Evolutionary conservation across 1,140 invertebrate species (phyloP), one percentile per base, ranked within the genome.

Genomic region (Micrasema minimum): DNA sequence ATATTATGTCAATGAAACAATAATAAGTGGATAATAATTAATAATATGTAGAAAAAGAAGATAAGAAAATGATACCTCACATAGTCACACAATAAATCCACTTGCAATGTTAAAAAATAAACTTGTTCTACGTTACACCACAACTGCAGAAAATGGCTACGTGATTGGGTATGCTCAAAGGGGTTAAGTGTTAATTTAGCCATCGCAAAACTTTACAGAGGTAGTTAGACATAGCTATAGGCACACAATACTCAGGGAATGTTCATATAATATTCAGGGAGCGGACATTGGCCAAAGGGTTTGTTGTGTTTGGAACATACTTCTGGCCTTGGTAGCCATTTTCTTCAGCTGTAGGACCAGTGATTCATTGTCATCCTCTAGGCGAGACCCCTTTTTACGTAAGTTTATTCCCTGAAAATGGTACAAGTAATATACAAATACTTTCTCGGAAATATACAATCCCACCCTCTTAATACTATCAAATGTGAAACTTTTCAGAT

Each of bases 281-380:
- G 20, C 14, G 22, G 50, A 45, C 4, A 35, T 20, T 45, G 66
- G 66, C 51, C 18, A 59, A 59, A 14, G 41, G 31, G 16, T 1
- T 46, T 59, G 6, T 23, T 46, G 45, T 68, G n/a, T 70, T 38
- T 16, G 62, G 78, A 79, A 84, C 88, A 82, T 91, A 91, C 90
- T 91, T 90, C 88, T 90, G 82, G 90, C 88, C 85, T 90, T 90
- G 79, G 89, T 90, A 82, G 93, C 93, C 92, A 96, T 93, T 90
- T 95, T 96, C 88, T 96, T 95, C 78, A 97, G 88, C 87, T 96
- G 95, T 83, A 94, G 87, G 80, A 92, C 90, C 82, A 97, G 87
- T 66, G 92, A 93, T 83, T 97, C 95, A 87, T 96, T 96, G 87
- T 97, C 95, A 81, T 96, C 93, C 86, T 97, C 95, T 78, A 96